Conservation (phyloP, 2,888 invertebrate species). For the Mythimna albipuncta region DNA sequence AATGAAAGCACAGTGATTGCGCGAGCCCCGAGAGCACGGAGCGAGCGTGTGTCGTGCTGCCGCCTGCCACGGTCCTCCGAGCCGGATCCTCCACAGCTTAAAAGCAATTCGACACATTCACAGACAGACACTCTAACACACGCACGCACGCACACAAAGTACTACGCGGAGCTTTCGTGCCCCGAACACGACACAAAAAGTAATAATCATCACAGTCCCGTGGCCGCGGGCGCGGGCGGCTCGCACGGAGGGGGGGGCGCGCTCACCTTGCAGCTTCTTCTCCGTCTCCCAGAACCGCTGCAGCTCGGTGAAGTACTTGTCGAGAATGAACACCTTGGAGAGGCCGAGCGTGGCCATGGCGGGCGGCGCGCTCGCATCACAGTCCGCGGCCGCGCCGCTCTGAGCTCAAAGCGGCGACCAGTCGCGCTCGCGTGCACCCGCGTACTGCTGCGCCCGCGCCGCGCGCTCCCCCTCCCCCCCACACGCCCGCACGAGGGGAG, state of each 20-base stretch:
- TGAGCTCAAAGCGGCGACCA: slow-evolving; percentile 76
- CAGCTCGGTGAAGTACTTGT: slow-evolving; percentile 99
- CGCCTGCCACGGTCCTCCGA: slow-evolving; percentile 18
- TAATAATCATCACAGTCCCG: slow-evolving; percentile 68
- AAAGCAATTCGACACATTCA: slow-evolving; percentile 57
- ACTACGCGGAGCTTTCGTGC: slow-evolving; percentile 71
- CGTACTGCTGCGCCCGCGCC: slow-evolving; percentile 67
- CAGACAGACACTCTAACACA: slow-evolving; percentile 60
- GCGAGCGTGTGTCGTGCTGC: background rate
- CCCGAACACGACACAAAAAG: slow-evolving; percentile 73
- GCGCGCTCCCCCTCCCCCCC: slow-evolving; percentile 42
- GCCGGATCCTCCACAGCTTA: slow-evolving; percentile 54
- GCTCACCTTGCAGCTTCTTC: slow-evolving; percentile 98
- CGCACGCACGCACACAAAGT: slow-evolving; percentile 52
- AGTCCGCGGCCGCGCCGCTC: slow-evolving; percentile 83
- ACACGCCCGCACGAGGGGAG: slow-evolving; percentile 27
- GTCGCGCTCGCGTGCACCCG: slow-evolving; percentile 75
- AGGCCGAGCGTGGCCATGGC: slow-evolving; percentile 98
- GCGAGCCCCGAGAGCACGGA: slow-evolving; percentile 7
- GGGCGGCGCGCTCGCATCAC: slow-evolving; percentile 87
- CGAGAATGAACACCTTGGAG: slow-evolving; percentile 99
- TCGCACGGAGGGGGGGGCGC: slow-evolving; percentile 54
- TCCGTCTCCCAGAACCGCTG: slow-evolving; percentile 99
- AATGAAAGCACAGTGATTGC: background rate
- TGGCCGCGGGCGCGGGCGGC: slow-evolving; percentile 51